Percentiles rank a stretch among this genome's conserved stretches.
Conservation (phyloP, 1,140 invertebrate species). For the Lasioglossum albipes region DNA sequence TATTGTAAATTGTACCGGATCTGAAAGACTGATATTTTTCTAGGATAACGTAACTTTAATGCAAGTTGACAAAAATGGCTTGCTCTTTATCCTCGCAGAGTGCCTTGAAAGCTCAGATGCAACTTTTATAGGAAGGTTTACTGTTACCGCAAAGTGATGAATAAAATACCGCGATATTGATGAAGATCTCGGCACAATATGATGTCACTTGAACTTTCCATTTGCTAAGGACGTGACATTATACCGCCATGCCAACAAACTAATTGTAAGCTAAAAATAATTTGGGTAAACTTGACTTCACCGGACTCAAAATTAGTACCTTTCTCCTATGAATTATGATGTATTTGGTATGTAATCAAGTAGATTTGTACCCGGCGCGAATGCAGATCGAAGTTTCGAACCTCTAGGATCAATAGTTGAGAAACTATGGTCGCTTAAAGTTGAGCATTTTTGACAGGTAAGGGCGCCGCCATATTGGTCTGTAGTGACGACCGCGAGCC, state of each 20-base stretch:
- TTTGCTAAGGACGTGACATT: not conserved
- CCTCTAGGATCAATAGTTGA: too few relatives aligned
- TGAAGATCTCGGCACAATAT: not conserved
- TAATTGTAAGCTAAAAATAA: too few relatives aligned
- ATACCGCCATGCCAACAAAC: not conserved
- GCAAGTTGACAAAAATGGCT: conserved; percentile 17
- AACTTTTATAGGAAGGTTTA: conserved; percentile 9
- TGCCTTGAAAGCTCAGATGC: conserved; percentile 18
- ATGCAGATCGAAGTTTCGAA: too few relatives aligned
- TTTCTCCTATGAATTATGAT: too few relatives aligned
- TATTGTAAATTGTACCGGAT: conserved; percentile 3
- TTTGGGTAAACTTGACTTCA: too few relatives aligned
- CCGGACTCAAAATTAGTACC: too few relatives aligned
- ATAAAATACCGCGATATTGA: not conserved
- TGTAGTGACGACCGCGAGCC: too few relatives aligned
- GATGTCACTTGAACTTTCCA: not conserved
- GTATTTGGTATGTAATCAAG: too few relatives aligned
- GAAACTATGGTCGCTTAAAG: too few relatives aligned
- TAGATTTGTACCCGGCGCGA: too few relatives aligned
- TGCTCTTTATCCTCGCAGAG: conserved; percentile 14
- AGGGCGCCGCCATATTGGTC: too few relatives aligned
- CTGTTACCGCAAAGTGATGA: not conserved
- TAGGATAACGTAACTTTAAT: conserved; percentile 10
- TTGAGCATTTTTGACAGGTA: too few relatives aligned
- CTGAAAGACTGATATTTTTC: not conserved